phyloP scores from a whole-genome alignment of 2,113 vertebrate genomes.

The Salvelinus alpinus region DNA sequence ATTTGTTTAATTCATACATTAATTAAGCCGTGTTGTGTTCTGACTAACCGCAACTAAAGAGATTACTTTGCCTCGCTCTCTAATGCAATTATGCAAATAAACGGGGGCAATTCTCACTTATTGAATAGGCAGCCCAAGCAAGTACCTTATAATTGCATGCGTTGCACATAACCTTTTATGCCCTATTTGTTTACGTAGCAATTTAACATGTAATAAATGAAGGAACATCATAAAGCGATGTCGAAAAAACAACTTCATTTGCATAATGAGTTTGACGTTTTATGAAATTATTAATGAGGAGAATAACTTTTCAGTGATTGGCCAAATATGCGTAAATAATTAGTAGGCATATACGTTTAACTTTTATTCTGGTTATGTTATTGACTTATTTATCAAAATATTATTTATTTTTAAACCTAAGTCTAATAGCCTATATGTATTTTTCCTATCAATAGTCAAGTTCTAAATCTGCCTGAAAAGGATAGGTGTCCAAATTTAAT shows the following conservation, averaged over 20 bases:
- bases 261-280: neutral
- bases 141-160: conserved; percentile 51
- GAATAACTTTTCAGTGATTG: neutral
- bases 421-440: too few relatives aligned
- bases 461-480: too few relatives aligned
- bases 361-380: neutral
- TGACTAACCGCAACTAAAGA: too few relatives aligned
- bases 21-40: too few relatives aligned
- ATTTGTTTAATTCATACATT: too few relatives aligned
- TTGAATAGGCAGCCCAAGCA: conserved; percentile 22
- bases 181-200: conserved; percentile 55
- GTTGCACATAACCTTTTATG: conserved; percentile 42
- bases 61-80: too few relatives aligned
- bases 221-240: conserved; percentile 7
- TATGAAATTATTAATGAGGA: neutral
- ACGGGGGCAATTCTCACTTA: conserved; percentile 55
- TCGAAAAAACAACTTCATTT: conserved; percentile 22
- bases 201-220: conserved; percentile 63
- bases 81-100: conserved; percentile 66
- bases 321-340: too few relatives aligned
- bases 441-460: too few relatives aligned
- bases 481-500: too few relatives aligned
- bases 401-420: neutral
- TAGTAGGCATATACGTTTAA: neutral
- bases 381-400: neutral